These are phyloP conservation scores for Gymnocheta viridis DNA, from an alignment of 2,888 invertebrate genomes.

Conservation along the genomic window DNA sequence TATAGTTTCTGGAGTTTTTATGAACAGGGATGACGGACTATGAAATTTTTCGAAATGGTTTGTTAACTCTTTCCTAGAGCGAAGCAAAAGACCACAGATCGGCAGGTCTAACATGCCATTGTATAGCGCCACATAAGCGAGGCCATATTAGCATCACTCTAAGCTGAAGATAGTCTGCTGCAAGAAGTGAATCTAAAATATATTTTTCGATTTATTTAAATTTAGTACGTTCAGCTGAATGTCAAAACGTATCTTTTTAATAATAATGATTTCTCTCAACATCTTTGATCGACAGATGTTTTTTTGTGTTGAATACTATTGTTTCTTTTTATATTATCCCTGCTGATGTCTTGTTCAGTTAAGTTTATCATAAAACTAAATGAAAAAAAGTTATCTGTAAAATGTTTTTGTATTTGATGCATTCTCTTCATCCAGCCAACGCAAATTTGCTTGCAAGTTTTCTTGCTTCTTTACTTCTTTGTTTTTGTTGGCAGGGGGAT, in stretches of 20 bases:
- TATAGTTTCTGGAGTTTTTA: too few species aligned
- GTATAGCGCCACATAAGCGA: too few species aligned
- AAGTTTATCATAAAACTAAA: slow-evolving; percentile 66
- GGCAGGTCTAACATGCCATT: too few species aligned
- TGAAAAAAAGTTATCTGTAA: slow-evolving; percentile 66
- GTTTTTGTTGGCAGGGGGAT: slow-evolving; percentile 16
- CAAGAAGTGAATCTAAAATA: too few species aligned
- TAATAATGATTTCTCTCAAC: background rate
- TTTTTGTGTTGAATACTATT: slow-evolving; percentile 17
- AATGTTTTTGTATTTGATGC: slow-evolving; percentile 22
- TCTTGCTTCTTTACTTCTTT: background rate
- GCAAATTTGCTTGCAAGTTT: slow-evolving; percentile 7
- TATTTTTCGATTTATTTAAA: background rate
- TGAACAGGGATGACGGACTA: too few species aligned
- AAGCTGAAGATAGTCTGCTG: too few species aligned
- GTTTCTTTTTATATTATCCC: slow-evolving; percentile 41
- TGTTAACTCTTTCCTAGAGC: too few species aligned
- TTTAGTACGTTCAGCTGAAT: background rate
- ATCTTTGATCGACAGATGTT: background rate
- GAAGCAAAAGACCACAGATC: too few species aligned
- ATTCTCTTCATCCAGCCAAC: background rate
- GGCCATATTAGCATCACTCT: too few species aligned
- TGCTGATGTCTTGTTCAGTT: slow-evolving; percentile 61
- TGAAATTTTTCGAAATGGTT: too few species aligned
- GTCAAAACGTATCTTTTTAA: slow-evolving; percentile 3